Base-by-base conservation (phyloP, 2,888 invertebrate species). In the Drosophila imparisetae region DNA sequence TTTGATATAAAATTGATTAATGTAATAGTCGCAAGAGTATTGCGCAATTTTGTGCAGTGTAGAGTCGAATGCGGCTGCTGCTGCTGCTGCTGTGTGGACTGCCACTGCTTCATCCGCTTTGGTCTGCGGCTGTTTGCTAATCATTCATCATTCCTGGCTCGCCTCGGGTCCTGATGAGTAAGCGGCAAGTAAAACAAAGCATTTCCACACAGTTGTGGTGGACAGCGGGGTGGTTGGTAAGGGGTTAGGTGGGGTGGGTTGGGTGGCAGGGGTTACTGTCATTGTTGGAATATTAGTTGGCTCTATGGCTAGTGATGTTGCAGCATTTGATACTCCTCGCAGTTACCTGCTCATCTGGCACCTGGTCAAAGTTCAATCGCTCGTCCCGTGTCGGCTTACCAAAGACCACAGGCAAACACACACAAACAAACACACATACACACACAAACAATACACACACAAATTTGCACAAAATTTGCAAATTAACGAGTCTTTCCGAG, bases 61-160 rank as follows among this genome's bases (percentile, higher is more conserved):
- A 61, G 8, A 52, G 63, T 50, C 49, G 49, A 48, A 62, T 53
- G 38, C 7, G n/a, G 53, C 24, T 42, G 54, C 52, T 52, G 32
- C 15, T 29, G 32, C 8, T 32, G 61, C 38, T 21, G 34, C 45
- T 45, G 15, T 24, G 15, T 30, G 50, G 32, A 24, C 10, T 34
- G 27, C 24, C 24, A 24, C 30, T 38, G 48, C 34, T 68, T 80
- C 75, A 78, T 66, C 79, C 66, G 74, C 65, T 78, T 78, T 74
- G 61, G 48, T 64, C 69, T 49, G 65, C 57, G 48, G 63, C 69
- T 83, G 81, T 80, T 78, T 79, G 83, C 81, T 73, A 80, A 76
- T 80, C 83, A 83, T 83, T 79, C 83, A 83, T 83, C 86, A 83
- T 83, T 69, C 64, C 63, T 24, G 65, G 66, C 67, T 50, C 49